A percentile compares a stretch with the other conserved stretches of the same genome.
These are phyloP conservation scores for Cydia splendana DNA, from an alignment of 1,140 invertebrate species.

Conservation along the genomic window DNA sequence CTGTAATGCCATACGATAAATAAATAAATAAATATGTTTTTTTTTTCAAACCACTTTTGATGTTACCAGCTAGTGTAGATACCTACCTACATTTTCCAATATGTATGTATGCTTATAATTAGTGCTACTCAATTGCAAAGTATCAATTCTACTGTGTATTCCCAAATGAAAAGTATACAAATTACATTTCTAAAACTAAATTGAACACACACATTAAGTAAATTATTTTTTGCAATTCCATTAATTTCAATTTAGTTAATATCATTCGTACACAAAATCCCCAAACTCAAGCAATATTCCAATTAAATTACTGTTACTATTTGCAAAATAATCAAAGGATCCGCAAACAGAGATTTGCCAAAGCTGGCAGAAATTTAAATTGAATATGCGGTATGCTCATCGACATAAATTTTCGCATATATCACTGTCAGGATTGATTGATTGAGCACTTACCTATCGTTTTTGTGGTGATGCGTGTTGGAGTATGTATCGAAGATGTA, in stretches of 20 bases:
- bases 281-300: background rate
- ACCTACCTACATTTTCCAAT: too few relatives aligned
- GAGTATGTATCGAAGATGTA: slow-evolving; percentile 76
- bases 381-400: background rate
- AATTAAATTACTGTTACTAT: slow-evolving; percentile 27
- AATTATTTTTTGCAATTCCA: background rate
- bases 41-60: background rate
- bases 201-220: background rate
- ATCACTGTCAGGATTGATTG: slow-evolving; percentile 19
- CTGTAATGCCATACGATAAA: too few relatives aligned
- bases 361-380: slow-evolving; percentile 19
- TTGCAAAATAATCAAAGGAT: slow-evolving; percentile 23
- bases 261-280: slow-evolving; percentile 11
- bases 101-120: too few relatives aligned
- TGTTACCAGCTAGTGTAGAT: too few relatives aligned
- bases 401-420: slow-evolving; percentile 11
- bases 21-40: too few relatives aligned
- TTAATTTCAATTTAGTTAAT: slow-evolving; percentile 16
- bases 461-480: slow-evolving; percentile 71
- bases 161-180: background rate
- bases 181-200: background rate
- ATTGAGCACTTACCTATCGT: slow-evolving; percentile 62
- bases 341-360: background rate
- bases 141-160: background rate
- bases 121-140: too few relatives aligned